Base-by-base conservation (phyloP, 2,113 vertebrate species). In the Tauraco erythrolophus region DNA sequence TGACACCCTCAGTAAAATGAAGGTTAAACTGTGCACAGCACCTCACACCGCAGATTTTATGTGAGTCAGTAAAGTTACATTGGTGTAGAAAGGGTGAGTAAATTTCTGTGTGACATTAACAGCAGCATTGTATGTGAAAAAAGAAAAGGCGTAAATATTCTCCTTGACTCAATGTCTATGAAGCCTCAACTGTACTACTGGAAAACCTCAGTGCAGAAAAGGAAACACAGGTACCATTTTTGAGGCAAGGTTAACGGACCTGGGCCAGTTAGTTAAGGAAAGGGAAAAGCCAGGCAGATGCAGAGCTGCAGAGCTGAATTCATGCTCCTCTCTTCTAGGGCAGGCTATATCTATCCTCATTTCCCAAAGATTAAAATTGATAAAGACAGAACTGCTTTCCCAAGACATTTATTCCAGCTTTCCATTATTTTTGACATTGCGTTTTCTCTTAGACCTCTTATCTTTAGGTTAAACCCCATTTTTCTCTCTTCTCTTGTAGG, bases 31-130 rank as follows among this genome's bases (percentile, higher is more conserved):
- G 22, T 66, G 22, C 18, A 51, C 39, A 58, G 2, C 19, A 10
- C 7, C 30, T 45, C 24, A 25, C 4, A 3, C 2, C 51, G 45
- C 21, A 60, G 58, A 68, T 45, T 11, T 60, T 15, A 54, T 0
- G 0, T 17, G 7, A 74, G 27, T 6, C 39, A 39, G 15, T 27
- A 51, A 48, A 76, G 13, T 30, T 22, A 61, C 28, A 11, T 5
- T 28, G n/a, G 5, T n/a, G 22, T 23, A 82, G 53, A 71, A 66
- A 33, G 74, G n/a, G 11, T 2, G 2, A 77, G 19, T 8, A 2
- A 31, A 6, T 25, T 70, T 50, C 2, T 2, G 9, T 7, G 3
- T 53, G 62, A 18, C 21, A 53, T 45, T 72, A 39, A 58, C 46
- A 71, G 45, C 28, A 54, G 65, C 51, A 37, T 27, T 57, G 18